Evolutionary conservation across 2,113 vertebrate genomes (phyloP).

Genomic region (Phrynosoma blainvillii): DNA sequence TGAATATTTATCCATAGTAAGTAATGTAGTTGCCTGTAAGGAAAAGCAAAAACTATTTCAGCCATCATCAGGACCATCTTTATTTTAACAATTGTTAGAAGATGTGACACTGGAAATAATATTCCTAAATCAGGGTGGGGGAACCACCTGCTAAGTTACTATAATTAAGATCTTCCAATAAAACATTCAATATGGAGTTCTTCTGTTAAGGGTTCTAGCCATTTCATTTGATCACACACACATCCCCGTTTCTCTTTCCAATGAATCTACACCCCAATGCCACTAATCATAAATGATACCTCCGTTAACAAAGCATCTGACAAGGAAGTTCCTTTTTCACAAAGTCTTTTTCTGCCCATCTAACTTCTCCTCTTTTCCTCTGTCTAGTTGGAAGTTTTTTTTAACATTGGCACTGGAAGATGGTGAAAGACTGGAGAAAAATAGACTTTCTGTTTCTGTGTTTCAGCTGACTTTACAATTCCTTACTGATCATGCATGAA

Average conservation of each 20-base stretch:
- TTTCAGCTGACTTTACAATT: no score
- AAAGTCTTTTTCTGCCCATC: no score
- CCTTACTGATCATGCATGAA: no score
- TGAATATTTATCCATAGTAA: constrained; percentile 98
- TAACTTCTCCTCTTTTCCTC: no score
- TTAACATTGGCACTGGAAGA: no score
- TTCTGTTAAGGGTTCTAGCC: neutral
- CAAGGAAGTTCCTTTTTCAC: no score
- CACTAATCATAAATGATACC: neutral
- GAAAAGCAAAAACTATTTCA: neutral
- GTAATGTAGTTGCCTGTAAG: constrained; percentile 91
- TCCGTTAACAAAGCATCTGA: no score
- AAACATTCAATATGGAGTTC: neutral
- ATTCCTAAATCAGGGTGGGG: neutral
- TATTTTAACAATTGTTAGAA: neutral
- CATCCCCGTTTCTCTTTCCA: neutral
- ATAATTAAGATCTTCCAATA: neutral
- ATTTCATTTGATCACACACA: neutral
- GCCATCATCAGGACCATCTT: neutral
- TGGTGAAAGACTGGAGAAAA: no score
- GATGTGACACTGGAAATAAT: neutral
- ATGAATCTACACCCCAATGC: neutral
- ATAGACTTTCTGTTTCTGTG: no score
- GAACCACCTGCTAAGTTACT: neutral
- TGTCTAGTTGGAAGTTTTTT: no score